Percentiles rank a stretch among this genome's conserved stretches.
phyloP scores from a whole-genome alignment of 2,888 invertebrate genomes.

The Clusia tigrina region DNA sequence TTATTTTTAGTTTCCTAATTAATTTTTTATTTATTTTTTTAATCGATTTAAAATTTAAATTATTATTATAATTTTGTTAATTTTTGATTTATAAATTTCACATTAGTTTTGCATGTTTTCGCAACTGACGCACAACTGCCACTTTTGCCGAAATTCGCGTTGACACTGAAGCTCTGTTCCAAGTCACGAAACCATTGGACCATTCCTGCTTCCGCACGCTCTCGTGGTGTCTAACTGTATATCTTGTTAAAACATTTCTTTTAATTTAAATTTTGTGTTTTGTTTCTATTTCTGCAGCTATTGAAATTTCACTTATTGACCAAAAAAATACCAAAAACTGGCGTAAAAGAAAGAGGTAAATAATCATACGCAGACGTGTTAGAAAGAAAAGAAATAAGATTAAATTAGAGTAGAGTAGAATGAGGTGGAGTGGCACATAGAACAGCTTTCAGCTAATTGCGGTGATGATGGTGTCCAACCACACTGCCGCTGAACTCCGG shows the following conservation, averaged over 20 bases:
- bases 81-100: background rate
- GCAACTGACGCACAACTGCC: constrained; percentile 21
- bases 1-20: background rate
- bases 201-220: constrained; percentile 12
- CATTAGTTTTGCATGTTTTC: background rate
- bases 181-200: constrained; percentile 14
- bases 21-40: too few species aligned
- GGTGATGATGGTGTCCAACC: background rate
- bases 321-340: background rate
- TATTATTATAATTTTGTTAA: background rate
- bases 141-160: constrained; percentile 30
- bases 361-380: background rate
- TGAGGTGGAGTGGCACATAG: background rate
- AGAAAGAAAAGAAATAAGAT: background rate
- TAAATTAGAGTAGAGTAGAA: background rate
- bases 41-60: background rate
- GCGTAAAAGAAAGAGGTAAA: background rate
- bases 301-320: constrained; percentile 24
- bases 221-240: background rate
- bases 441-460: too few species aligned
- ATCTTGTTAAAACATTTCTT: constrained; percentile 5
- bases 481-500: too few species aligned
- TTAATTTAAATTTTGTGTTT: background rate
- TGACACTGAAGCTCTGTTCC: constrained; percentile 26
- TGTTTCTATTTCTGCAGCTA: too few species aligned